Evolutionary conservation across 2,113 vertebrate genomes (phyloP).

Genomic region (Abramis brama): DNA sequence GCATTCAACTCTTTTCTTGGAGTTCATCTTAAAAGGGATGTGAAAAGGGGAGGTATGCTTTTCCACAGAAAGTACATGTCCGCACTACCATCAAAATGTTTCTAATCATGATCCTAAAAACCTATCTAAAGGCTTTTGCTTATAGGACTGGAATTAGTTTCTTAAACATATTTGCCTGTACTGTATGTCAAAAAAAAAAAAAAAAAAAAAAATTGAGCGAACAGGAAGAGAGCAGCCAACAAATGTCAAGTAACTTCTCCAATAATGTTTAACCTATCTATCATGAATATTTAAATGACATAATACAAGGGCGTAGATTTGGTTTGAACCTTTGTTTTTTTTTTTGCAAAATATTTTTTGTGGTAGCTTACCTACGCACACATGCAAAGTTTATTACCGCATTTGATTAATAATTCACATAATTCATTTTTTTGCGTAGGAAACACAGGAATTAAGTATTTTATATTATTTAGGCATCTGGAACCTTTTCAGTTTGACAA

Average conservation of each 20-base stretch:
- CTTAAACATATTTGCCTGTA: background rate
- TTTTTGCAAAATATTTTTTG: no score
- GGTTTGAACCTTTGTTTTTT: no score
- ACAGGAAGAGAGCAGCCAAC: no score
- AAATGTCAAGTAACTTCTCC: no score
- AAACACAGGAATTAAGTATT: no score
- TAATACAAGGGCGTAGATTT: no score
- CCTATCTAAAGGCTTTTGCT: background rate
- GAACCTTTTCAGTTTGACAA: no score
- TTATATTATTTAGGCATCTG: no score
- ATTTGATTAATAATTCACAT: no score
- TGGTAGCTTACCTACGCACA: no score
- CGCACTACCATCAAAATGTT: background rate
- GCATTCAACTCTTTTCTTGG: background rate
- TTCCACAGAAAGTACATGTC: constrained; percentile 1
- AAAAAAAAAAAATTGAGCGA: background rate
- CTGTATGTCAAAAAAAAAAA: background rate
- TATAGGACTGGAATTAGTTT: background rate
- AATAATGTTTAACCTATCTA: background rate
- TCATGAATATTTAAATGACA: background rate
- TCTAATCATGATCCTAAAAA: background rate
- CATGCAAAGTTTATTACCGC: no score
- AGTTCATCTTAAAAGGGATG: constrained; percentile 19
- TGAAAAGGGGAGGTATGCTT: constrained; percentile 9
- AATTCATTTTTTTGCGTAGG: no score